Base-by-base conservation (phyloP, 2,888 invertebrate species). In the Rhingia rostrata region DNA sequence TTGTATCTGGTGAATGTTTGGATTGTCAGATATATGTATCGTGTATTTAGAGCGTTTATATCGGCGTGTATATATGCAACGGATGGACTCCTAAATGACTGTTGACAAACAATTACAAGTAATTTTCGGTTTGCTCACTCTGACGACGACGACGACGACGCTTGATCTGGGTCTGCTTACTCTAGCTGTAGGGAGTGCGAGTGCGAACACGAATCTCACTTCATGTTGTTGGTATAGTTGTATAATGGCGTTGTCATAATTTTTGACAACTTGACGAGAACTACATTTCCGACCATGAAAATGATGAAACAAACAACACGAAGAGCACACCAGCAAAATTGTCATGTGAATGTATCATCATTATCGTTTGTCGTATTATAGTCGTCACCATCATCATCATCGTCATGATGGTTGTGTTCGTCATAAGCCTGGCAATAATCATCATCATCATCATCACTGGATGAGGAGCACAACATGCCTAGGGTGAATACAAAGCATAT, bases 61-160 rank as follows among this genome's bases (percentile, higher is more conserved):
- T 30, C 41, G n/a, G 79, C 33, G 22, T 22, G 22, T 22, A 22
- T 22, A 22, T 22, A 22, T 22, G 22, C 22, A 22, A 73, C 60
- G 74, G 80, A 80, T 80, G 80, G 79, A 41, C 74, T 80, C 74
- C 80, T 84, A 84, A 84, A 84, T 80, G 84, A 84, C 84, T 84
- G 84, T 84, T 84, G 84, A 84, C 84, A 84, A 84, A 84, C 84
- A 84, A 84, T 84, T 84, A 84, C 84, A 75, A 80, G 74, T 75
- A 84, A 80, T 84, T 84, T 84, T 84, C 56, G 64, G 69, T 80
- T 84, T 80, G 54, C 54, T 78, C 61, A 66, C 54, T 74, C 47
- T 45, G 67, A 53, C 43, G 37, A 12, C 41, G 22, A 22, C 22
- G 22, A 22, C 9, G 41, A 41, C 22, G 22, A 41, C 41, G 10